A percentile compares a stretch with the other conserved stretches of the same genome.
phyloP scores from a whole-genome alignment of 2,797 vertebrate species.

The Myripristis murdjan region DNA sequence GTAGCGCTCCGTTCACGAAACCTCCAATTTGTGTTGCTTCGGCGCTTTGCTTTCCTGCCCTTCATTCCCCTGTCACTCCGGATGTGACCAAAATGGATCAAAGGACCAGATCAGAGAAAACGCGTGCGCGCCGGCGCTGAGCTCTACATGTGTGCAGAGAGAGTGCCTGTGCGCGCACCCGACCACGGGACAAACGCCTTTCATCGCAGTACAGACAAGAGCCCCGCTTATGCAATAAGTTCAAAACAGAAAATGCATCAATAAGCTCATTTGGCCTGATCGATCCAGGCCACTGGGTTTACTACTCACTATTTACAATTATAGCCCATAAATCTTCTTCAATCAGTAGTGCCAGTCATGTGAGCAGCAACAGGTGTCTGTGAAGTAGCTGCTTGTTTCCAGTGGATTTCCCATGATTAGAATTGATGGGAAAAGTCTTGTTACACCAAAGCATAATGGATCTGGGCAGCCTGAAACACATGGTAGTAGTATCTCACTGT shows the following conservation, averaged over 20 bases:
- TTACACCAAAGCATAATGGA: not conserved
- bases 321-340: no score
- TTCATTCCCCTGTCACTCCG: constrained; percentile 31
- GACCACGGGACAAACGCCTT: not conserved
- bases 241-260: not conserved
- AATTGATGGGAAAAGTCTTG: not conserved
- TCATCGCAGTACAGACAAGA: no score
- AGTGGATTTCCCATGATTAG: not conserved
- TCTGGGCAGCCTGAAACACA: not conserved
- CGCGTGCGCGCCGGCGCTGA: constrained; percentile 6
- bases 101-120: constrained; percentile 44
- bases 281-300: not conserved
- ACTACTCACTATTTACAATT: no score
- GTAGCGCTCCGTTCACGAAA: not conserved
- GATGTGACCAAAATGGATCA: constrained; percentile 64
- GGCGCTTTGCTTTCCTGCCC: constrained; percentile 5
- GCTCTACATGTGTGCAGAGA: not conserved
- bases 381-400: no score
- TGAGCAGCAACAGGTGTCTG: no score
- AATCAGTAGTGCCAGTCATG: no score
- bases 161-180: not conserved
- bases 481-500: not conserved
- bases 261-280: not conserved
- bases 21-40: constrained; percentile 6
- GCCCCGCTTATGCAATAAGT: no score